phyloP scores from a whole-genome alignment of 64 coral and sea anemone genomes.

The Montipora cactus region DNA sequence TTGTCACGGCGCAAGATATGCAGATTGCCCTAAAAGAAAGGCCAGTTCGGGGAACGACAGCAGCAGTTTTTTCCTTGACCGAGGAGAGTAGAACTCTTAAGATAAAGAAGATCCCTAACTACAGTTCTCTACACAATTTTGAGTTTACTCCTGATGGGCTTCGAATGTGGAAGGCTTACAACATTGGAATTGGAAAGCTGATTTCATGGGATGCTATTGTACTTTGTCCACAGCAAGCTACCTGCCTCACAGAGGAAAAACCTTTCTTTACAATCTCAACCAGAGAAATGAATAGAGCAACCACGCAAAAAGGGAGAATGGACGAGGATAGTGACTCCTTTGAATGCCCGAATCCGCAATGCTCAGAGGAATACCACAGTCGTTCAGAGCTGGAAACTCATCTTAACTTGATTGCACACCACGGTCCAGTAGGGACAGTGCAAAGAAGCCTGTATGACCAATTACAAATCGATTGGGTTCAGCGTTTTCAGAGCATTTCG shows the following conservation, averaged over 20 bases:
- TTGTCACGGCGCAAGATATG: not conserved
- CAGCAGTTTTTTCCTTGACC: not conserved
- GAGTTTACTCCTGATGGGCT: constrained; percentile 22
- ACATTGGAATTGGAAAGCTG: constrained; percentile 33
- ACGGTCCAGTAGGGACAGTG: not conserved
- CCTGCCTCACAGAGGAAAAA: constrained; percentile 4
- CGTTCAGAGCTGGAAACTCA: constrained; percentile 50
- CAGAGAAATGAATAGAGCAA: constrained; percentile 8
- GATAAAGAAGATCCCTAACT: not conserved
- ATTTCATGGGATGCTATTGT: constrained; percentile 55
- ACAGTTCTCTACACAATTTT: constrained; percentile 1
- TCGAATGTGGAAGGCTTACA: constrained; percentile 49
- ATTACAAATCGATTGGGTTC: constrained; percentile 40
- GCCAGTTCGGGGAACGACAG: not conserved
- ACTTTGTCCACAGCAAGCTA: constrained; percentile 27
- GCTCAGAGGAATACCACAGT: constrained; percentile 52
- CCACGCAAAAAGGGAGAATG: not conserved
- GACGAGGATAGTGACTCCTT: not conserved
- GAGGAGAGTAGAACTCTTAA: not conserved
- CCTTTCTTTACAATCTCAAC: constrained; percentile 42
- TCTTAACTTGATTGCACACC: constrained; percentile 38
- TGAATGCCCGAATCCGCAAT: constrained; percentile 55
- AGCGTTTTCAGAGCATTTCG: constrained; percentile 10
- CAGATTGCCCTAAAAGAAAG: not conserved
- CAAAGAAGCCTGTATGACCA: constrained; percentile 46